Evolutionary conservation across 2,888 invertebrate species (phyloP), one percentile per base, ranked within the genome.

Genomic region (Eilema depressum): DNA sequence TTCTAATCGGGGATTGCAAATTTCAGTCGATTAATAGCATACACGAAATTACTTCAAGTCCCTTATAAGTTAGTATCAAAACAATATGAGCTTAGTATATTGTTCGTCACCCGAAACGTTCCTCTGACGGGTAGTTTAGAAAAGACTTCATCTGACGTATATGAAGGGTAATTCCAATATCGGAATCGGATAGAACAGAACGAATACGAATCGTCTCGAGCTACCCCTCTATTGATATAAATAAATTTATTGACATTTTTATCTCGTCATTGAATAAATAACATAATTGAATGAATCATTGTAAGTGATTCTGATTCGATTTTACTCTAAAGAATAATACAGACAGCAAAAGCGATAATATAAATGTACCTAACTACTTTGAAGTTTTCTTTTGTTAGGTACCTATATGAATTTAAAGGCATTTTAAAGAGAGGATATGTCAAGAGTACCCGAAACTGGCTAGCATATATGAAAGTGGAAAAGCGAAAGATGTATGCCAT

Each of bases 101-200:
- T 85, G 85, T 86, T 89, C 89, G 85, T 90, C 91, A 92, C 91
- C 92, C 86, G 92, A 92, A 91, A 89, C 90, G 89, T 86, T 88
- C 87, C 92, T 90, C 90, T 86, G 89, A 86, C 89, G 91, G 90
- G 92, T 94, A 94, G 93, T 93, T 93, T 90, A 91, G 91, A 93
- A 86, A 93, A 92, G 91, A 92, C 91, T 94, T 93, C 93, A 93
- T 92, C 92, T 92, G 88, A 92, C 91, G 89, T 93, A 92, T 89
- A 88, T 86, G 83, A 88, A 90, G 93, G 93, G 92, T 91, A 88
- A 86, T 86, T 89, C 83, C 86, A 86, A 90, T 90, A 90, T 90
- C 85, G 85, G 79, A 88, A n/a, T n/a, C n/a, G n/a, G n/a, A n/a
- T n/a, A n/a, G n/a, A n/a, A n/a, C 88, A 82, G 84, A 85, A 84